Evolutionary conservation across 2,888 invertebrate species (phyloP).

Genomic region (Sarcophaga caerulescens): DNA sequence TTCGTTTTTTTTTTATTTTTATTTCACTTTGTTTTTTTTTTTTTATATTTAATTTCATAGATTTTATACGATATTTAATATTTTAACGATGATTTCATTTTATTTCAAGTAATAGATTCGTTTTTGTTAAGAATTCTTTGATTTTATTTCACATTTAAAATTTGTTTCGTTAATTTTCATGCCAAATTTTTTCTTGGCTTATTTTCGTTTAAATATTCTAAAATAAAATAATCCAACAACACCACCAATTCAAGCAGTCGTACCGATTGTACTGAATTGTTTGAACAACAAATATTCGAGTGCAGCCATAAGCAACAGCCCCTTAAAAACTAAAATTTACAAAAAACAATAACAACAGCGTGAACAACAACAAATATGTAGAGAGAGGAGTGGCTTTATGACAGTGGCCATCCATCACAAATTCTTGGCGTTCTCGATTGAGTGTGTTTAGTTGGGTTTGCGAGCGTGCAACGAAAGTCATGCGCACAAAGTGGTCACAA

Average conservation of each 20-base stretch:
- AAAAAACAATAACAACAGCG: slow-evolving; percentile 56
- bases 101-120: neutral
- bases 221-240: slow-evolving; percentile 21
- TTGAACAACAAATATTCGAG: slow-evolving; percentile 54
- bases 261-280: slow-evolving; percentile 79
- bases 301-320: slow-evolving; percentile 61
- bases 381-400: slow-evolving; percentile 76
- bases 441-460: slow-evolving; percentile 36
- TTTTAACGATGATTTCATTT: neutral
- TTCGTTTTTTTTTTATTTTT: neutral
- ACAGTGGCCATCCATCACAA: slow-evolving; percentile 75
- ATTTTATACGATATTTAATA: too few relatives aligned
- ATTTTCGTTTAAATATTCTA: slow-evolving; percentile 9
- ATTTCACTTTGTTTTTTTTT: neutral
- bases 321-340: slow-evolving; percentile 55
- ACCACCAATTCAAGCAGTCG: slow-evolving; percentile 80
- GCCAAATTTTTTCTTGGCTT: neutral
- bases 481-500: slow-evolving; percentile 73
- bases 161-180: slow-evolving; percentile 12
- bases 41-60: neutral
- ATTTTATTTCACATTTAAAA: neutral
- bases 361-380: slow-evolving; percentile 40
- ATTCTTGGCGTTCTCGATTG: slow-evolving; percentile 46
- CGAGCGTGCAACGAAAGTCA: slow-evolving; percentile 68
- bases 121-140: neutral